Evolutionary conservation across 2,888 invertebrate genomes (phyloP).

Genomic region (Gryllus longicercus): DNA sequence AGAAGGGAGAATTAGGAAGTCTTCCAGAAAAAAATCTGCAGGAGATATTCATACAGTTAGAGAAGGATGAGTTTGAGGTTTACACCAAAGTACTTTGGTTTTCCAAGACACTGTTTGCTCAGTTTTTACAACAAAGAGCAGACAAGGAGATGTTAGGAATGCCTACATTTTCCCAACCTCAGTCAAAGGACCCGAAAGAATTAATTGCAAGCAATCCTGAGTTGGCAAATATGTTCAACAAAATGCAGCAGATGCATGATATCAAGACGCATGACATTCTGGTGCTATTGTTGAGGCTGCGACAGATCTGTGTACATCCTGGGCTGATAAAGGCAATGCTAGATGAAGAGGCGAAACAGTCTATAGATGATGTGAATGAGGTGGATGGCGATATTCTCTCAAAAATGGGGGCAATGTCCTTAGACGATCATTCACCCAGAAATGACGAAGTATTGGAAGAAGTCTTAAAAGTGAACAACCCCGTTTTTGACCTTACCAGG

Average conservation of each 20-base stretch:
- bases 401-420: slow-evolving; percentile 61
- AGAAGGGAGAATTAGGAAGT: slow-evolving; percentile 57
- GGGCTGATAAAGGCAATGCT: slow-evolving; percentile 68
- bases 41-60: slow-evolving; percentile 59
- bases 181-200: not conserved
- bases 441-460: slow-evolving; percentile 54
- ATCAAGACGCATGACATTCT: slow-evolving; percentile 63
- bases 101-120: slow-evolving; percentile 66
- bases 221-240: slow-evolving; percentile 28
- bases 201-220: slow-evolving; percentile 22
- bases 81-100: slow-evolving; percentile 64
- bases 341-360: slow-evolving; percentile 47
- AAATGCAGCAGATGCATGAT: slow-evolving; percentile 43
- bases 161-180: too few species aligned
- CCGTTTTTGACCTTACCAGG: slow-evolving; percentile 60
- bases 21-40: slow-evolving; percentile 62
- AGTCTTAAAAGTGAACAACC: slow-evolving; percentile 64
- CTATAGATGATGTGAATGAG: slow-evolving; percentile 47
- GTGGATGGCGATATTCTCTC: slow-evolving; percentile 59
- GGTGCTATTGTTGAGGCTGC: slow-evolving; percentile 74
- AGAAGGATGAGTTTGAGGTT: slow-evolving; percentile 67
- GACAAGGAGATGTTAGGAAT: slow-evolving; percentile 53
- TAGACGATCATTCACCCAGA: slow-evolving; percentile 31
- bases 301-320: slow-evolving; percentile 89
- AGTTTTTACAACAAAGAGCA: slow-evolving; percentile 71